Conservation (phyloP, 2,797 vertebrate genomes). For the Cuniculus paca region DNA sequence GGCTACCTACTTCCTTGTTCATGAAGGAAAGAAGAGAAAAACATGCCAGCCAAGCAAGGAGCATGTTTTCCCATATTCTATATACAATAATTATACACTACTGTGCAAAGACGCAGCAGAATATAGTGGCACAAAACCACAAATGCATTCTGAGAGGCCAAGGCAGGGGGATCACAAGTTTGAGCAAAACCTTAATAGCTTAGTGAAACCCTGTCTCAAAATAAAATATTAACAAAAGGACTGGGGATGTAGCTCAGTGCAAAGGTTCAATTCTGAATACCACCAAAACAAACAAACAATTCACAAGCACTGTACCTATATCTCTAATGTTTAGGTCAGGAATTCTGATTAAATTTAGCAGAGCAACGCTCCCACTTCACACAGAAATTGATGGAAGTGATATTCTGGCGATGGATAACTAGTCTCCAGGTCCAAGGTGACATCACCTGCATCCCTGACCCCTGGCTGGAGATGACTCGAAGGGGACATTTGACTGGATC, state of each 20-base stretch:
- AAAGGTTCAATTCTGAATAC: neutral
- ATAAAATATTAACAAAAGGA: neutral
- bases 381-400: neutral
- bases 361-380: neutral
- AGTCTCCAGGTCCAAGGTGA: neutral
- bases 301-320: neutral
- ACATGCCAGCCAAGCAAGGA: no score
- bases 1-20: neutral
- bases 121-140: neutral
- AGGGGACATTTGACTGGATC: no score
- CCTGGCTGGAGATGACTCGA: neutral
- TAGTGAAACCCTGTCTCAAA: neutral
- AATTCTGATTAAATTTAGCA: neutral
- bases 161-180: neutral
- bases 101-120: neutral
- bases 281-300: neutral
- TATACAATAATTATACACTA: neutral
- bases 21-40: neutral
- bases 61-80: neutral
- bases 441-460: neutral
- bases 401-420: neutral
- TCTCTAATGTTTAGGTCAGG: neutral
- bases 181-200: neutral
- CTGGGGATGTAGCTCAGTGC: neutral
- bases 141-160: neutral